These are phyloP conservation scores for Polyergus mexicanus DNA, from an alignment of 1,140 invertebrate species.

Conservation along the genomic window DNA sequence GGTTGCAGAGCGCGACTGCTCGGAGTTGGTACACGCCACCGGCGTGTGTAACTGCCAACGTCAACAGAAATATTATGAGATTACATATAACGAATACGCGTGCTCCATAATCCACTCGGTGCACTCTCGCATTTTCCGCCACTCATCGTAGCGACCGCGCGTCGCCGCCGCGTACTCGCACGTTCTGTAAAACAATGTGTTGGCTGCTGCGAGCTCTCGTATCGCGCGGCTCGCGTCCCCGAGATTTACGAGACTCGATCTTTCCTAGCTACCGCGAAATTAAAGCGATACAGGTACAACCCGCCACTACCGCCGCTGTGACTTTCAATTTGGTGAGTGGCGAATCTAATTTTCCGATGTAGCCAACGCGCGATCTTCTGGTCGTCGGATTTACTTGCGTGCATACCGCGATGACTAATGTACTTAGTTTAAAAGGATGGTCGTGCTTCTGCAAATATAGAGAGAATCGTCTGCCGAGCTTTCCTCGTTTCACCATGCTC, in stretches of 20 bases:
- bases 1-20: constrained; percentile 24
- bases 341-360: constrained; percentile 64
- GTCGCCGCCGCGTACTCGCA: not conserved
- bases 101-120: constrained; percentile 70
- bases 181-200: constrained; percentile 48
- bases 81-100: constrained; percentile 74
- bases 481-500: not conserved
- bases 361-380: constrained; percentile 49
- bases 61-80: constrained; percentile 77
- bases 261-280: constrained; percentile 59
- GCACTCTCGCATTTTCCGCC: constrained; percentile 60
- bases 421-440: constrained; percentile 56
- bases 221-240: constrained; percentile 17
- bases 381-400: constrained; percentile 55
- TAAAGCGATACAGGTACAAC: constrained; percentile 67
- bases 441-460: constrained; percentile 41
- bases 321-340: constrained; percentile 76
- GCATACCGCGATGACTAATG: constrained; percentile 59
- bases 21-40: constrained; percentile 69
- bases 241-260: constrained; percentile 73
- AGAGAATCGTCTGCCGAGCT: constrained; percentile 17
- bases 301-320: constrained; percentile 51
- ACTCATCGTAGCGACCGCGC: constrained; percentile 23
- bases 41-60: constrained; percentile 65
- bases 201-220: constrained; percentile 38